phyloP scores from a whole-genome alignment of 2,888 invertebrate species.

The Drosophila yooni region DNA sequence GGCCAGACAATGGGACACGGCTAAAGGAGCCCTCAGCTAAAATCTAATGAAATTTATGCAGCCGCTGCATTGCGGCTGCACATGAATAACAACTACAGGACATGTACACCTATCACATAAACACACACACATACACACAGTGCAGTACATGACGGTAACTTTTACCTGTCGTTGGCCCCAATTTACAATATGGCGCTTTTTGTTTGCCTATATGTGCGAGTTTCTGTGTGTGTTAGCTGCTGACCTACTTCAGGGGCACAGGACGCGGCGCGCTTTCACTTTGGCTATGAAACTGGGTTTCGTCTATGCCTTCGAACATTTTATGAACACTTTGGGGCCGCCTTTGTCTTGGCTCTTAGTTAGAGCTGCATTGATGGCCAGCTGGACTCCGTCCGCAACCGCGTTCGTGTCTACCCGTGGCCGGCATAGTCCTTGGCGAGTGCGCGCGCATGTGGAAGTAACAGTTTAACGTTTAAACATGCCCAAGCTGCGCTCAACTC shows the following conservation, averaged over 20 bases:
- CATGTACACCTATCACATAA: constrained; percentile 40
- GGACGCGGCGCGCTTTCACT: constrained; percentile 51
- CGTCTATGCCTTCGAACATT: constrained; percentile 57
- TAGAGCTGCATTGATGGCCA: constrained; percentile 73
- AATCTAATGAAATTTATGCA: constrained; percentile 79
- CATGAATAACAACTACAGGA: constrained; percentile 61
- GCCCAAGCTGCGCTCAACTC: constrained; percentile 65
- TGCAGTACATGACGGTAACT: constrained; percentile 49
- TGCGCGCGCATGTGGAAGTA: constrained; percentile 75
- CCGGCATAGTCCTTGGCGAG: constrained; percentile 9
- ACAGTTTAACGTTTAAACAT: constrained; percentile 78
- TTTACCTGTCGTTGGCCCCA: constrained; percentile 67
- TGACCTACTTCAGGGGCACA: constrained; percentile 63
- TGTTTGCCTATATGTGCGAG: constrained; percentile 20
- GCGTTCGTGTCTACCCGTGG: constrained; percentile 3
- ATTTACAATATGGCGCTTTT: constrained; percentile 60
- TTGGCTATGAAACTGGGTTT: constrained; percentile 37
- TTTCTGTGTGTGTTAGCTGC: constrained; percentile 17
- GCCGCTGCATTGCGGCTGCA: constrained; percentile 76
- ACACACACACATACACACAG: constrained; percentile 6
- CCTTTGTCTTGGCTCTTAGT: constrained; percentile 73
- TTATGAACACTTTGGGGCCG: constrained; percentile 73
- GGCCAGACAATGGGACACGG: constrained; percentile 44
- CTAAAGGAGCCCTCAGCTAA: constrained; percentile 59
- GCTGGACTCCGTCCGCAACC: constrained; percentile 51